Evolutionary conservation across 2,113 vertebrate genomes (phyloP), one percentile per base, ranked within the genome.

Genomic region (Pelecanoides urinatrix): DNA sequence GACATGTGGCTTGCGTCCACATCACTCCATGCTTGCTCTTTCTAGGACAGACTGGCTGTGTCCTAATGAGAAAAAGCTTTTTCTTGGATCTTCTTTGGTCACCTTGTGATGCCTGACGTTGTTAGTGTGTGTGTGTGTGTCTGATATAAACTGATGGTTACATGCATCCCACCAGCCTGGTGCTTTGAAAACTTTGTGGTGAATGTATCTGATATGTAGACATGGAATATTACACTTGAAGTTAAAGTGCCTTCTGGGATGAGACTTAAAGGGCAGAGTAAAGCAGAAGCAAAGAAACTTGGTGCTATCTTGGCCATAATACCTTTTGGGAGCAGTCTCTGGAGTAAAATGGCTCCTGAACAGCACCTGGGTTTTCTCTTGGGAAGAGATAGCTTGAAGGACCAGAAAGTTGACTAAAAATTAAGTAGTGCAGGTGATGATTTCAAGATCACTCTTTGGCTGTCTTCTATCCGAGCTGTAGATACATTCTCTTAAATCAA

Each of bases 11-110:
- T 62, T 70, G 40, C 2, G 1, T 29, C 63, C 59, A 44, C 19
- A 23, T 25, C 16, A 0, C 29, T 68, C 49, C 5, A 0, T 45
- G 27, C 14, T 47, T 7, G 0, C 13, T 34, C 26, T 29, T 55
- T 63, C 19, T 50, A 50, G 36, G 66, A 44, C 20, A 73, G 36
- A 20, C 13, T 72, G n/a, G 2, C 10, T 52, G 7, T n/a, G 17
- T 50, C 29, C 14, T 55, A 1, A 10, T 32, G 44, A 56, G 53
- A 47, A 47, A 80, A 65, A 32, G 6, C 5, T 40, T 44, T 84
- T 58, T 44, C 27, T 17, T 4, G 29, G 2, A 32, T 61, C 79
- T 67, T 72, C 38, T 68, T 13, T 42, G 21, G 18, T 84, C 36
- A 23, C 14, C 29, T 40, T 45, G 11, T 16, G 38, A 40, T 44